These are phyloP conservation scores for Toxotes jaculatrix DNA, from an alignment of 2,113 vertebrate species.

Conservation along the genomic window DNA sequence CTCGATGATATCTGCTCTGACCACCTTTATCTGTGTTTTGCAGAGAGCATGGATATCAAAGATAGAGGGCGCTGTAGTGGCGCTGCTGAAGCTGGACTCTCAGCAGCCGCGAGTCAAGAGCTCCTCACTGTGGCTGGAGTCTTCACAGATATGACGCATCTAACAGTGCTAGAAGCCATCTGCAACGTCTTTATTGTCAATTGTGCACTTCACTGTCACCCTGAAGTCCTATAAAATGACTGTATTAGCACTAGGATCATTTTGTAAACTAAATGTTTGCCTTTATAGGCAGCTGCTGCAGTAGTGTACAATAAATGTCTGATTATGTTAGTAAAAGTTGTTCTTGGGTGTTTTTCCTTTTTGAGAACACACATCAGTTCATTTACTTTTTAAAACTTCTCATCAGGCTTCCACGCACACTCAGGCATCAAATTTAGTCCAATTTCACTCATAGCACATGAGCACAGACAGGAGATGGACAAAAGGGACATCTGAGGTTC, in stretches of 20 bases:
- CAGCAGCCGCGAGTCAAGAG: slow-evolving; percentile 74
- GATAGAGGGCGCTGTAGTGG: slow-evolving; percentile 85
- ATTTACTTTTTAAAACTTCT: background rate
- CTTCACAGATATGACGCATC: slow-evolving; percentile 83
- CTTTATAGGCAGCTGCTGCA: slow-evolving; percentile 48
- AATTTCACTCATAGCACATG: background rate
- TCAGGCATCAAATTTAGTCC: background rate
- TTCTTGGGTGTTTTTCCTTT: background rate
- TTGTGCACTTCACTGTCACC: slow-evolving; percentile 57
- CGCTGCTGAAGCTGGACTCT: slow-evolving; percentile 79
- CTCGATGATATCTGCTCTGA: background rate
- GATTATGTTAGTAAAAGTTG: slow-evolving; percentile 27
- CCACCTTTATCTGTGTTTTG: slow-evolving; percentile 41
- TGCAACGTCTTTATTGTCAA: background rate
- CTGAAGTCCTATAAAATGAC: slow-evolving; percentile 40
- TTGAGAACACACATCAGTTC: background rate
- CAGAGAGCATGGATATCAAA: slow-evolving; percentile 91
- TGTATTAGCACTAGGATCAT: slow-evolving; percentile 45
- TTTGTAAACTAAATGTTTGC: slow-evolving; percentile 63
- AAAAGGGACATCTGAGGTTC: background rate
- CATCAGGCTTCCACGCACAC: background rate
- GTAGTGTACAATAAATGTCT: slow-evolving; percentile 67
- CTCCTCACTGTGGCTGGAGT: slow-evolving; percentile 82
- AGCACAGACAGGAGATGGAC: background rate
- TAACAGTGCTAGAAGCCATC: slow-evolving; percentile 15